Conservation (phyloP, 1,140 invertebrate genomes). For the Tetragnatha versicolor region DNA sequence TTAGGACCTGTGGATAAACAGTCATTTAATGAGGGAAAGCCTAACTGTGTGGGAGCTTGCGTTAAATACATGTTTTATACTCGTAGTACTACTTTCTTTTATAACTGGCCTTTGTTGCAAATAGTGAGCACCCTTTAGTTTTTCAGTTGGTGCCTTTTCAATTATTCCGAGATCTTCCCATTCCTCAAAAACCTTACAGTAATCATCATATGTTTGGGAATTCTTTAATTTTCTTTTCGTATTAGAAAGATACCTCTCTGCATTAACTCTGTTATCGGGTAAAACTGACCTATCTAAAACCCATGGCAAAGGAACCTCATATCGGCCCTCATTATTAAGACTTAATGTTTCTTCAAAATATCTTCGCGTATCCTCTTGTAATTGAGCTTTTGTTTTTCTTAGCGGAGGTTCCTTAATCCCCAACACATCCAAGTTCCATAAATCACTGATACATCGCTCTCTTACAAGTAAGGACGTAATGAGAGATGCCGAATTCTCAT, state of each 20-base stretch:
- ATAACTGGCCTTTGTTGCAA: neutral
- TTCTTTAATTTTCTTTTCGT: conserved; percentile 2
- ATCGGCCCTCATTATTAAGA: neutral
- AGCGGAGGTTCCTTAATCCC: neutral
- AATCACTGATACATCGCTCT: neutral
- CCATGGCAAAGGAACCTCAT: conserved; percentile 6
- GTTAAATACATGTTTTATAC: conserved; percentile 6
- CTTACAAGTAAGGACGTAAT: neutral
- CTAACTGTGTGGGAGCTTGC: neutral
- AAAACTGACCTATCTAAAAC: neutral
- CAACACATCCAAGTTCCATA: neutral
- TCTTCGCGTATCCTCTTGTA: neutral
- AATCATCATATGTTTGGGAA: neutral
- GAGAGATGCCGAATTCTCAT: neutral
- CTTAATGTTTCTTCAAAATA: conserved; percentile 7
- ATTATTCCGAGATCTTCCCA: neutral
- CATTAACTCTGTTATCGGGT: neutral
- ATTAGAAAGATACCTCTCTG: neutral
- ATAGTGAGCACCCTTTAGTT: neutral
- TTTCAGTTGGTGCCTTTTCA: neutral
- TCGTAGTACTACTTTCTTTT: conserved; percentile 14
- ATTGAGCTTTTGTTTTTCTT: neutral
- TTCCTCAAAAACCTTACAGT: neutral
- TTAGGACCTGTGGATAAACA: too few species aligned
- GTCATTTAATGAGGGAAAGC: conserved; percentile 4